Evolutionary conservation across 2,113 vertebrate genomes (phyloP).

Genomic region (Neotoma lepida): DNA sequence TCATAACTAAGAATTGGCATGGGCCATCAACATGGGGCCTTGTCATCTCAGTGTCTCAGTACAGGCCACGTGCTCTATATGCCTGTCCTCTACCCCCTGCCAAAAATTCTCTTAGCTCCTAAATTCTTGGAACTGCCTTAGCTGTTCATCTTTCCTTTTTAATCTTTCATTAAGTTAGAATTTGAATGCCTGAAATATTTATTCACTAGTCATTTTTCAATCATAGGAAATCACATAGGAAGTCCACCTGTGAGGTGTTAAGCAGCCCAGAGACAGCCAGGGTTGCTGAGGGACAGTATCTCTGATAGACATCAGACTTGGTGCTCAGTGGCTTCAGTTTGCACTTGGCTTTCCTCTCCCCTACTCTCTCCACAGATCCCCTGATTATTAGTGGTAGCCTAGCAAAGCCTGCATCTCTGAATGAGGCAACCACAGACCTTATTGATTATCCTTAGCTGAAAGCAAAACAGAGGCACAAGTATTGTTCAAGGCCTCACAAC

Average conservation of each 20-base stretch:
- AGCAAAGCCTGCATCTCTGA: not conserved
- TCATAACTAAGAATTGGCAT: not conserved
- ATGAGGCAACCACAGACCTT: not conserved
- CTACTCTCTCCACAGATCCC: not conserved
- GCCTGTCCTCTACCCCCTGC: not conserved
- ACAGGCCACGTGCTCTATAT: not conserved
- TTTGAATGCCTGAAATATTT: constrained; percentile 49
- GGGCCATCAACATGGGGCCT: not conserved
- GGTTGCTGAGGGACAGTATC: not conserved
- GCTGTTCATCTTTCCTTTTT: not conserved
- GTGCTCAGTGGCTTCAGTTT: not conserved
- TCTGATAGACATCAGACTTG: not conserved
- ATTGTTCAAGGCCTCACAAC: not conserved
- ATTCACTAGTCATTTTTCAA: constrained; percentile 14
- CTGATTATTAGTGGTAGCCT: not conserved
- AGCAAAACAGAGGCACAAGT: not conserved
- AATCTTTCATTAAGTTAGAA: constrained; percentile 11
- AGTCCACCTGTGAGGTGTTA: not conserved
- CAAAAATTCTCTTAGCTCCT: not conserved
- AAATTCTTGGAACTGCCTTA: not conserved
- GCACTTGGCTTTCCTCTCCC: not conserved
- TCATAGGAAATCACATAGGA: constrained; percentile 3
- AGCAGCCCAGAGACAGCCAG: not conserved
- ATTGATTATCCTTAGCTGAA: not conserved
- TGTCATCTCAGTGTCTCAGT: not conserved